phyloP scores from a whole-genome alignment of 2,888 invertebrate genomes.

The Orthosia cruda region DNA sequence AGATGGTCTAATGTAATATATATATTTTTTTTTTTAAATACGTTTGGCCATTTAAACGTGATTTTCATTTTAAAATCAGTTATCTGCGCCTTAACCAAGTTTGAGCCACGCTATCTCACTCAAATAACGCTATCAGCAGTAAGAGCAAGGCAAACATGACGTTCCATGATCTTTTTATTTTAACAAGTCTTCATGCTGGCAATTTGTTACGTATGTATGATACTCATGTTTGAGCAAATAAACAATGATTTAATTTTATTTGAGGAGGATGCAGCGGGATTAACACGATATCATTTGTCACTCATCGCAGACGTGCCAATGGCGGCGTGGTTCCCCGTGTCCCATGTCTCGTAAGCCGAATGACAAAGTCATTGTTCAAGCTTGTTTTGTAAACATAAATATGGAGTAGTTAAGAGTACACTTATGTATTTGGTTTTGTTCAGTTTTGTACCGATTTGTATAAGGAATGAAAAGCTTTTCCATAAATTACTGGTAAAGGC shows the following conservation, averaged over 20 bases:
- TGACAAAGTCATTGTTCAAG: slow-evolving; percentile 1
- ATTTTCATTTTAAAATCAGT: no score
- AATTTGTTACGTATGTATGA: no score
- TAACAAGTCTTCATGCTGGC: no score
- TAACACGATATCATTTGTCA: slow-evolving; percentile 37
- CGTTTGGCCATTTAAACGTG: no score
- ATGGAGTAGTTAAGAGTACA: not conserved
- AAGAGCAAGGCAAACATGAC: no score
- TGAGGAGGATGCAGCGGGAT: slow-evolving; percentile 13
- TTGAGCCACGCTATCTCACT: not conserved
- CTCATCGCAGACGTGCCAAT: slow-evolving; percentile 29
- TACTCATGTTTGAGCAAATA: no score
- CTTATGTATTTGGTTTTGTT: not conserved
- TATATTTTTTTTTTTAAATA: no score
- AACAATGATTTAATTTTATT: no score
- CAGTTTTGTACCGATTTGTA: not conserved
- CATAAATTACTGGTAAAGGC: no score
- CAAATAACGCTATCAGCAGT: not conserved
- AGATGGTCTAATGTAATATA: no score
- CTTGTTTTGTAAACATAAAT: slow-evolving; percentile 3
- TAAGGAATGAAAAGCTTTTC: not conserved
- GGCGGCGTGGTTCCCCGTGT: not conserved
- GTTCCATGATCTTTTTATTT: no score
- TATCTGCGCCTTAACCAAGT: not conserved
- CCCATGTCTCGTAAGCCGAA: slow-evolving; percentile 8